A percentile compares a stretch with the other conserved stretches of the same genome.
These are phyloP conservation scores for Tapirus indicus DNA, from an alignment of 2,797 vertebrate genomes.

Conservation along the genomic window DNA sequence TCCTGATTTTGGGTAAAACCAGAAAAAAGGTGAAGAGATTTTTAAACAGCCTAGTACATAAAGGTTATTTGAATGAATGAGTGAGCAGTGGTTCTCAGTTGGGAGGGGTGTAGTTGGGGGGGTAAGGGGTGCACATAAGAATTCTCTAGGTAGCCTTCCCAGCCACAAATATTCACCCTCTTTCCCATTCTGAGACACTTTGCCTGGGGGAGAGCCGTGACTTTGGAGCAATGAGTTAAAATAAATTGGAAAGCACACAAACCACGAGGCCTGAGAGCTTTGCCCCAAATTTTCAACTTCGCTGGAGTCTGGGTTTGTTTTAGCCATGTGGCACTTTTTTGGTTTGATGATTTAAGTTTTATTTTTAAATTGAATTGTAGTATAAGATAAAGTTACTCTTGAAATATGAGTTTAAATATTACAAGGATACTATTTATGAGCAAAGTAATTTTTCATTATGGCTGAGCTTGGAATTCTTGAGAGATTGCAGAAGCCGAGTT, in stretches of 20 bases:
- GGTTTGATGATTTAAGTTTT: constrained; percentile 63
- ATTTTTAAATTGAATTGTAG: constrained; percentile 67
- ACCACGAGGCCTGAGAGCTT: constrained; percentile 33
- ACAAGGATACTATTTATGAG: constrained; percentile 33
- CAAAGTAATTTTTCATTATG: constrained; percentile 55
- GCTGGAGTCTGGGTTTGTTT: constrained; percentile 53
- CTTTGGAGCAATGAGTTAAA: constrained; percentile 32
- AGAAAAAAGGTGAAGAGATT: background rate
- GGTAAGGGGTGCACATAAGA: background rate
- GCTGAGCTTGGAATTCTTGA: constrained; percentile 15
- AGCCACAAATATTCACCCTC: background rate
- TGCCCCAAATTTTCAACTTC: constrained; percentile 59
- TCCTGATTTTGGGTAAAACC: background rate
- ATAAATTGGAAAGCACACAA: constrained; percentile 61
- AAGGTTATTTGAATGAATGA: background rate
- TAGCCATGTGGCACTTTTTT: constrained; percentile 23
- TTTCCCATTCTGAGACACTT: background rate
- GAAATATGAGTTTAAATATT: constrained; percentile 57
- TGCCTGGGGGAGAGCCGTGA: background rate
- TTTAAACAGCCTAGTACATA: background rate
- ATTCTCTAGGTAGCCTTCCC: constrained; percentile 3
- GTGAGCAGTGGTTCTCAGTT: background rate
- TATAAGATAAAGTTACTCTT: constrained; percentile 34
- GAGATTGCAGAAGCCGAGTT: background rate
- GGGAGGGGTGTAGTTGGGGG: background rate